Evolutionary conservation across 2,797 vertebrate species (phyloP).

Genomic region (Mus minutoides): DNA sequence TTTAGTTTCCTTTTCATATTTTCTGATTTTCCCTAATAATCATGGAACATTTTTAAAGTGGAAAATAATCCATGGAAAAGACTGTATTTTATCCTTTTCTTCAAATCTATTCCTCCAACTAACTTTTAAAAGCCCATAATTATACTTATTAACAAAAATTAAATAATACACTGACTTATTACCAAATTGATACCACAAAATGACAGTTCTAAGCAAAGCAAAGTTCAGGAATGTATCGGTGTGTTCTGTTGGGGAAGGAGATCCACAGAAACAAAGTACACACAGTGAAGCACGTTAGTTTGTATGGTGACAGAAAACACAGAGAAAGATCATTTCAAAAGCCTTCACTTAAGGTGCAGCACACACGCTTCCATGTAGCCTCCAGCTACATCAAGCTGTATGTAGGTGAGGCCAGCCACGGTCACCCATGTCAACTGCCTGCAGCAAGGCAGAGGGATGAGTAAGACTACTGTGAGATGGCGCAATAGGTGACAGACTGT

Average conservation of each 20-base stretch:
- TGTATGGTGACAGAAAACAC: not conserved
- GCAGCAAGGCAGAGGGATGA: not conserved
- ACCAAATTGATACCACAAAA: not conserved
- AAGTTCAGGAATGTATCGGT: not conserved
- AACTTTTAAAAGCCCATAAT: slow-evolving; percentile 36
- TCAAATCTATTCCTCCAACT: slow-evolving; percentile 38
- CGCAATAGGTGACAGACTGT: not conserved
- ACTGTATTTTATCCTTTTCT: slow-evolving; percentile 24
- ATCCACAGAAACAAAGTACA: not conserved
- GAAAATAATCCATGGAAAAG: slow-evolving; percentile 24
- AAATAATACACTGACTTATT: slow-evolving; percentile 8
- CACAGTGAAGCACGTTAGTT: not conserved
- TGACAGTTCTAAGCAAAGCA: not conserved
- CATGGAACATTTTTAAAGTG: not conserved
- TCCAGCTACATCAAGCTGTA: not conserved
- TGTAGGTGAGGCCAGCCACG: not conserved
- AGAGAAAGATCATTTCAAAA: not conserved
- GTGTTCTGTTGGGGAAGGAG: not conserved
- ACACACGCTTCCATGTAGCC: not conserved
- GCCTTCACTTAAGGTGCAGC: slow-evolving; percentile 49
- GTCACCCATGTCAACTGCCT: not conserved
- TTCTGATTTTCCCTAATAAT: slow-evolving; percentile 58
- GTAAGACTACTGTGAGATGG: not conserved
- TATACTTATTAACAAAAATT: slow-evolving; percentile 38
- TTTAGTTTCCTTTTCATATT: slow-evolving; percentile 45